A percentile compares a stretch with the other conserved stretches of the same genome.
Evolutionary conservation across 1,140 invertebrate species (phyloP).

Genomic region (Pygmarrhopalites habei): DNA sequence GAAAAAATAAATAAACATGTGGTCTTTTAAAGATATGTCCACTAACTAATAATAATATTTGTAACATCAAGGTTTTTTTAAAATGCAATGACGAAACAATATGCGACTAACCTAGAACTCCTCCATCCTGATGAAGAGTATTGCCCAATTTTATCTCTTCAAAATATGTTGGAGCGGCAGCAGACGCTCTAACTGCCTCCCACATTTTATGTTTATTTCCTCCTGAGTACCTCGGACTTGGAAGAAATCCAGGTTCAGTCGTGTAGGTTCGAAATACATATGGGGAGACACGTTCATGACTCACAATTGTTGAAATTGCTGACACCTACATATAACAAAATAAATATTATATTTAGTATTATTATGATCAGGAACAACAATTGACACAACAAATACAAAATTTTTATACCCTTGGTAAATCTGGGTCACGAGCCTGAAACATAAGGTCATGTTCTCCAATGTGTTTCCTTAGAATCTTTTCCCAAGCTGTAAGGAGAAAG

Average conservation of each 20-base stretch:
- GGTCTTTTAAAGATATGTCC: slow-evolving; percentile 46
- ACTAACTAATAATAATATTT: slow-evolving; percentile 3
- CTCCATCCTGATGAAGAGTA: slow-evolving; percentile 59
- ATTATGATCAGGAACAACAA: too few species aligned
- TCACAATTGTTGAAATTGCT: slow-evolving; percentile 72
- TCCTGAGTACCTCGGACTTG: slow-evolving; percentile 72
- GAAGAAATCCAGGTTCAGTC: slow-evolving; percentile 61
- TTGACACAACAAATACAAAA: too few species aligned
- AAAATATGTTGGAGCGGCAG: slow-evolving; percentile 88
- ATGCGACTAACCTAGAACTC: too few species aligned
- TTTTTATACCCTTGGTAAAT: slow-evolving; percentile 64
- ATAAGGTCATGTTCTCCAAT: slow-evolving; percentile 62
- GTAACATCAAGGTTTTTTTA: neutral
- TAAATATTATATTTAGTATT: too few species aligned
- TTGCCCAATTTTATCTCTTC: slow-evolving; percentile 71
- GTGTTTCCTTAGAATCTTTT: slow-evolving; percentile 66
- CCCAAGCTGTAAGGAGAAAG: too few species aligned
- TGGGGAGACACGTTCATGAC: slow-evolving; percentile 67
- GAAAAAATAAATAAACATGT: too few species aligned
- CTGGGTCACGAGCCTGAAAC: slow-evolving; percentile 53
- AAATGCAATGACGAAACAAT: neutral
- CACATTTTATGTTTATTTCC: slow-evolving; percentile 65
- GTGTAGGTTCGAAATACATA: slow-evolving; percentile 87
- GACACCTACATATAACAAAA: too few species aligned
- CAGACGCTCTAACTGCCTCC: slow-evolving; percentile 83